Conservation (phyloP, 2,888 invertebrate species). For the Graphium colonna region DNA sequence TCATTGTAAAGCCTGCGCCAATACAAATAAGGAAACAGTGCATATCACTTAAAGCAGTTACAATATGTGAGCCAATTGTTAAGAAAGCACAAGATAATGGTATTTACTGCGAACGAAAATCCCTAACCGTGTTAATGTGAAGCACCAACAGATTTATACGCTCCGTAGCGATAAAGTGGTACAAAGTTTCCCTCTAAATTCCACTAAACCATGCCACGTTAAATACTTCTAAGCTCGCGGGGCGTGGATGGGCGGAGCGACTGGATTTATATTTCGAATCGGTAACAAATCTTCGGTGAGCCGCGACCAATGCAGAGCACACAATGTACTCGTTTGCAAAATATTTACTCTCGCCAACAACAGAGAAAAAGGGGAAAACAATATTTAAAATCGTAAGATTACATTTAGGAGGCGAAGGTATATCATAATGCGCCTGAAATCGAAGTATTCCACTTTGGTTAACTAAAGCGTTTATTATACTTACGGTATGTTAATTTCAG, state of each 20-base stretch:
- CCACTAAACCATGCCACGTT: constrained; percentile 27
- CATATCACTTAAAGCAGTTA: background rate
- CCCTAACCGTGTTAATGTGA: constrained; percentile 22
- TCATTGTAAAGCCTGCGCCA: no score
- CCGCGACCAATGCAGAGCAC: constrained; percentile 34
- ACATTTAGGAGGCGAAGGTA: no score
- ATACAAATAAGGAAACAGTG: no score
- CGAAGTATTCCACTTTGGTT: no score
- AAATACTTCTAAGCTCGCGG: constrained; percentile 30
- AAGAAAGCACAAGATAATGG: constrained; percentile 1
- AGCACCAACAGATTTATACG: constrained; percentile 31
- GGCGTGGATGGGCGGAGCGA: constrained; percentile 28
- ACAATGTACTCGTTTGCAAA: constrained; percentile 34
- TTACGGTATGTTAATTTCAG: no score
- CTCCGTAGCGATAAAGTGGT: constrained; percentile 31
- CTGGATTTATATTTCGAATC: constrained; percentile 36
- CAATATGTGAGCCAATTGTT: background rate
- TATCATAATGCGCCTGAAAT: no score
- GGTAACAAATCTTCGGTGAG: constrained; percentile 38
- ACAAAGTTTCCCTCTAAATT: constrained; percentile 30
- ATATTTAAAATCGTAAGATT: no score
- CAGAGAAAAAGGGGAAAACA: no score
- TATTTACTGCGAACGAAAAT: constrained; percentile 19
- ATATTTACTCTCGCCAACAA: no score
- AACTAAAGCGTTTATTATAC: no score